A percentile compares a stretch with the other conserved stretches of the same genome.
Evolutionary conservation across 2,113 vertebrate genomes (phyloP).

Genomic region (Chunga burmeisteri): DNA sequence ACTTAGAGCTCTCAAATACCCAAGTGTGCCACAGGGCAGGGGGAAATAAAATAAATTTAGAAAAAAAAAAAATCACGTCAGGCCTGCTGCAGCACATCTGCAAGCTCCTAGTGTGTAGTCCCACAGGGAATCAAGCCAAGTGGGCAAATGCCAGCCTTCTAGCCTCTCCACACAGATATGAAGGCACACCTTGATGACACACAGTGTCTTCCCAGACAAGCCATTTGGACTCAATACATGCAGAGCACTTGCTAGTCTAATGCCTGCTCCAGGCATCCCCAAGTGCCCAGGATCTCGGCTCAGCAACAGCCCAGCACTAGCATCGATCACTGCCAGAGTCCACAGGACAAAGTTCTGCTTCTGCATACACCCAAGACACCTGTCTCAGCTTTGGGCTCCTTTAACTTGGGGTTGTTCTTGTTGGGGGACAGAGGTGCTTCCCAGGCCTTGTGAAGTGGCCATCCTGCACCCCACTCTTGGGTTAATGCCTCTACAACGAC

Average conservation of each 20-base stretch:
- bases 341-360: not conserved
- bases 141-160: not conserved
- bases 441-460: not conserved
- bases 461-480: accelerated
- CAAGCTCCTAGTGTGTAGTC: not conserved
- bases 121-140: not conserved
- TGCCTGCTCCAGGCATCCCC: not conserved
- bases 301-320: not conserved
- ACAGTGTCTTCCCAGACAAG: not conserved
- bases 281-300: not conserved
- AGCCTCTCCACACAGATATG: not conserved
- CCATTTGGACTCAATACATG: not conserved
- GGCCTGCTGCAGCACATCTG: not conserved
- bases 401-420: not conserved
- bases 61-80: not conserved
- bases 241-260: not conserved
- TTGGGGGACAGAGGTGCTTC: not conserved
- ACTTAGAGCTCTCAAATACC: not conserved
- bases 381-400: not conserved
- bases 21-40: not conserved
- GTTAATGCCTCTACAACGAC: not conserved
- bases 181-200: not conserved
- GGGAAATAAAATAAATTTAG: not conserved
- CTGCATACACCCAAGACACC: not conserved
- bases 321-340: not conserved